Percentiles rank a stretch among this genome's conserved stretches.
Conservation (phyloP, 2,888 invertebrate species). For the Ophion obscuratus region DNA sequence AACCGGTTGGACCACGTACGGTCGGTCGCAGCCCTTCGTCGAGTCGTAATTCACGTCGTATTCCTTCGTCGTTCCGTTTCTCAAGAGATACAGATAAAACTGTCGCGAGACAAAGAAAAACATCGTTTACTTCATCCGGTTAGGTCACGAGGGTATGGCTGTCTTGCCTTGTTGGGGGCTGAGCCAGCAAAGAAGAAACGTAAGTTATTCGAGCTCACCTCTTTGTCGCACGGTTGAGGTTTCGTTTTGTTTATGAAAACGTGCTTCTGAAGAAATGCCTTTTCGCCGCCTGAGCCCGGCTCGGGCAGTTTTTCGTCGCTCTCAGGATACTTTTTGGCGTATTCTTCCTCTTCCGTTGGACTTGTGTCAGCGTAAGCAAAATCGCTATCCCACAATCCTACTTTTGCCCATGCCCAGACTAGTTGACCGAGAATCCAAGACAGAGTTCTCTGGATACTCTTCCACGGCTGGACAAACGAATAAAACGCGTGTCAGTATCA, state of each 20-base stretch:
- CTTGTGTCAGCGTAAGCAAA: conserved; percentile 75
- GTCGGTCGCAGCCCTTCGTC: conserved; percentile 82
- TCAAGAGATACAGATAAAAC: conserved; percentile 84
- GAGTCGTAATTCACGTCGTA: conserved; percentile 76
- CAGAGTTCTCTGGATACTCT: conserved; percentile 72
- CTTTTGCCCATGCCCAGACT: conserved; percentile 77
- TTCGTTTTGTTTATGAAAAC: conserved; percentile 91
- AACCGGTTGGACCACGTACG: conserved; percentile 90
- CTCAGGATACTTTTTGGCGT: conserved; percentile 73
- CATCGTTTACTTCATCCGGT: background rate
- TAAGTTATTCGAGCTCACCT: conserved; percentile 81
- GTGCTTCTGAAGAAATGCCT: conserved; percentile 86
- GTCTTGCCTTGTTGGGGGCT: background rate
- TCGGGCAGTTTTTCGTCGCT: conserved; percentile 75
- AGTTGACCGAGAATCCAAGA: conserved; percentile 79
- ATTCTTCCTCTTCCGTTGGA: conserved; percentile 73
- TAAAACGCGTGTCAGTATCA: background rate
- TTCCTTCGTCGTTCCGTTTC: conserved; percentile 74
- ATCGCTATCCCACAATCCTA: conserved; percentile 77
- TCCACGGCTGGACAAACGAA: conserved; percentile 75
- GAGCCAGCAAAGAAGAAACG: too few species aligned
- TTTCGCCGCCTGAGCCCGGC: conserved; percentile 84
- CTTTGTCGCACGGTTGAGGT: conserved; percentile 94
- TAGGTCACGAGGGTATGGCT: background rate
- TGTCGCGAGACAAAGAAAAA: conserved; percentile 55